Evolutionary conservation across 2,797 vertebrate species (phyloP).

Genomic region (Syngnathus acus): DNA sequence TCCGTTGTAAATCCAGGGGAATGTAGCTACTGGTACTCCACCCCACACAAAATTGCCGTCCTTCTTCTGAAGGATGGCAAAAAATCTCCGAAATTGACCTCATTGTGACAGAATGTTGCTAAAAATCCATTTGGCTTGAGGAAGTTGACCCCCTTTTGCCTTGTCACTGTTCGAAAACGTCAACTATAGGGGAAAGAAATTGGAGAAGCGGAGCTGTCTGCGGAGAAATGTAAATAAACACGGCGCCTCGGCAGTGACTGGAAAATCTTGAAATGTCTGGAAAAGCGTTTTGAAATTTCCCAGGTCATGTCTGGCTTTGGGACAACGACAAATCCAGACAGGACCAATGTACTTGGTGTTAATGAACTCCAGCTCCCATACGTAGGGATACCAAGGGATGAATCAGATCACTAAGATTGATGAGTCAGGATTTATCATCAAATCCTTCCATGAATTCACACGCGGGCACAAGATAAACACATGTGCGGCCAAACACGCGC

Average conservation of each 20-base stretch:
- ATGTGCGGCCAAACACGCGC: neutral
- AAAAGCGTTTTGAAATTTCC: conserved; percentile 17
- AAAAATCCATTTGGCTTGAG: neutral
- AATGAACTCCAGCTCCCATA: neutral
- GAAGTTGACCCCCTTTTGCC: conserved; percentile 9
- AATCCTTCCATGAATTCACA: neutral
- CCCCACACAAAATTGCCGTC: conserved; percentile 8
- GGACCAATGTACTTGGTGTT: neutral
- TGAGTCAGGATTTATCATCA: neutral
- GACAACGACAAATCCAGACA: neutral
- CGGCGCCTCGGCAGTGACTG: neutral
- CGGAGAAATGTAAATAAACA: conserved; percentile 41
- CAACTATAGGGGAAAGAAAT: conserved; percentile 17
- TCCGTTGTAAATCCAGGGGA: conserved; percentile 31
- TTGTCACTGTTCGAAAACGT: conserved; percentile 20
- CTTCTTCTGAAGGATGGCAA: neutral
- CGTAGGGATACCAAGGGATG: neutral
- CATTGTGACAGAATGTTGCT: neutral
- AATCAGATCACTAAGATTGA: neutral
- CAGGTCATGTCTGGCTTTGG: conserved; percentile 4
- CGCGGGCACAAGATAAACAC: neutral
- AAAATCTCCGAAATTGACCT: neutral
- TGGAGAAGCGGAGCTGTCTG: conserved; percentile 31
- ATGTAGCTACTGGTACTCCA: conserved; percentile 11
- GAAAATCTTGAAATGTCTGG: conserved; percentile 27